These are phyloP conservation scores for Sorex fumeus DNA, from an alignment of 2,113 vertebrate genomes.

Conservation along the genomic window DNA sequence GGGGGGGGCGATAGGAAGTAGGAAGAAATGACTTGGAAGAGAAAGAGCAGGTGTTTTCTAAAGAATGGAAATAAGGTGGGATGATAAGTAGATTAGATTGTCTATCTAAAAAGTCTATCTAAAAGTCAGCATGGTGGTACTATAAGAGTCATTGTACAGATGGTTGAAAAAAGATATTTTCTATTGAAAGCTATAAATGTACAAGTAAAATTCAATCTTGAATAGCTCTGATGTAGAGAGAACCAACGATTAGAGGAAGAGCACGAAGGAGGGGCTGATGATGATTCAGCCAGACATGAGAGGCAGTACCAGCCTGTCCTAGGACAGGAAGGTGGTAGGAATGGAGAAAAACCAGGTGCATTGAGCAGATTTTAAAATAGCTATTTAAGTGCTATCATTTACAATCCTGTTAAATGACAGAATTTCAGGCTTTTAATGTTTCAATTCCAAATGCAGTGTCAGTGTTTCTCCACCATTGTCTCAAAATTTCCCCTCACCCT, in stretches of 20 bases:
- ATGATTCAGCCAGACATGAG: background rate
- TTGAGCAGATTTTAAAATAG: background rate
- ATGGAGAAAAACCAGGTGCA: background rate
- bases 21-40: background rate
- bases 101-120: background rate
- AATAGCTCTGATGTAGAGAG: background rate
- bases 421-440: no score
- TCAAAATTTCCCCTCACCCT: no score
- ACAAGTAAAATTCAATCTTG: conserved; percentile 11
- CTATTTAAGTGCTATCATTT: no score
- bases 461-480: no score
- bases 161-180: background rate
- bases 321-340: background rate
- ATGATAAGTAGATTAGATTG: background rate
- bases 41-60: background rate
- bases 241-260: background rate
- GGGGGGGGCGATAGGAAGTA: background rate
- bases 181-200: background rate
- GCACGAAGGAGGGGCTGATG: background rate
- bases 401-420: no score
- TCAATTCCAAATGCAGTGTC: no score
- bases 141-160: background rate
- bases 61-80: background rate
- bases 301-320: background rate
- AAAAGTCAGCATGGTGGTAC: no score